Percentiles rank a stretch among this genome's conserved stretches.
Conservation (phyloP, 2,113 vertebrate genomes). For the Mormyrus iriodes region DNA sequence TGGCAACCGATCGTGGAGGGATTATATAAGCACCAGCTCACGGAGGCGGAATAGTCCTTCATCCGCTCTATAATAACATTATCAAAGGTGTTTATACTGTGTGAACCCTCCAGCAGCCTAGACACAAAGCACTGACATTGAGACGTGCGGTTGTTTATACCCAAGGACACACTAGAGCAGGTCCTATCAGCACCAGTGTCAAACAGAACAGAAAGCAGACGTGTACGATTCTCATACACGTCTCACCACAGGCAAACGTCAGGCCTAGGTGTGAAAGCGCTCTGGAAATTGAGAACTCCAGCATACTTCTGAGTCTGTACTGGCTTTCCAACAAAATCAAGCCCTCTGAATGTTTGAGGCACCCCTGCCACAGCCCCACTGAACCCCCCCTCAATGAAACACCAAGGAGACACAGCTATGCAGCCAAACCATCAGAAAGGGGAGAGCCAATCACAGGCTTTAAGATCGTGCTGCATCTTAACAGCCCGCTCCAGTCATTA, state of each 20-base stretch:
- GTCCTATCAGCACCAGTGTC: neutral
- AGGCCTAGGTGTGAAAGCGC: neutral
- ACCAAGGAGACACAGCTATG: constrained; percentile 1
- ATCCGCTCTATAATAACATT: neutral
- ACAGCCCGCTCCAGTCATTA: neutral
- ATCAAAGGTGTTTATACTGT: neutral
- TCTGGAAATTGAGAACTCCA: neutral
- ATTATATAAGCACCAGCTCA: neutral
- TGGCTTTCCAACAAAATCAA: neutral
- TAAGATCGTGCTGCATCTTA: neutral
- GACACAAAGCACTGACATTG: neutral
- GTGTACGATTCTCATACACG: neutral
- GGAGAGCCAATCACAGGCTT: neutral
- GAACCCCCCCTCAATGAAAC: neutral
- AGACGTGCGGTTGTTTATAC: neutral
- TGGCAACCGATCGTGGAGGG: neutral
- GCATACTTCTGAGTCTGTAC: neutral
- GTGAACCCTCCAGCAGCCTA: neutral
- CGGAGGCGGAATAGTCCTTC: neutral
- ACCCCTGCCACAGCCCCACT: neutral
- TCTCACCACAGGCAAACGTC: neutral
- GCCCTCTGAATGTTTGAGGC: neutral
- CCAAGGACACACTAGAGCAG: neutral
- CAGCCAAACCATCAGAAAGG: neutral
- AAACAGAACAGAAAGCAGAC: neutral